Evolutionary conservation across 2,797 vertebrate species (phyloP).

Genomic region (Miichthys miiuy): DNA sequence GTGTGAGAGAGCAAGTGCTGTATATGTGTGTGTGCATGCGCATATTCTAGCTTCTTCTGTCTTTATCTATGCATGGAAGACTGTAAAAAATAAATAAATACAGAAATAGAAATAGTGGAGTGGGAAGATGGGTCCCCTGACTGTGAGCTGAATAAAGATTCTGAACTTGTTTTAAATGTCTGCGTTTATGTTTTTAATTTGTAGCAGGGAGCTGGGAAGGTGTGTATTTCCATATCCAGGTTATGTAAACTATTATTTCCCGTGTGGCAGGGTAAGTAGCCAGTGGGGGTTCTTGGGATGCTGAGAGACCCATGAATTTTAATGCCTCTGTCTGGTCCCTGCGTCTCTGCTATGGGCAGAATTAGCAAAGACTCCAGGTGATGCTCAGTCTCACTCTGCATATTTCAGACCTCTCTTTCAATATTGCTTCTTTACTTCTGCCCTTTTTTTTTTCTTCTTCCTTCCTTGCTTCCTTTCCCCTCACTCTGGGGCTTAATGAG

Average conservation of each 20-base stretch:
- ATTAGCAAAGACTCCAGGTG: constrained; percentile 66
- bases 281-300: constrained; percentile 61
- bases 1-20: constrained; percentile 16
- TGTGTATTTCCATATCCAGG: constrained; percentile 72
- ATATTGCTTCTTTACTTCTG: constrained; percentile 33
- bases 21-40: constrained; percentile 11
- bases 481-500: constrained; percentile 73
- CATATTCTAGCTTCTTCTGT: constrained; percentile 9
- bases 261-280: constrained; percentile 73
- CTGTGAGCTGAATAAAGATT: constrained; percentile 58
- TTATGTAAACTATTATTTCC: constrained; percentile 78
- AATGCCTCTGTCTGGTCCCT: constrained; percentile 56
- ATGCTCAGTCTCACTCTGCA: constrained; percentile 53
- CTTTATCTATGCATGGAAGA: constrained; percentile 36
- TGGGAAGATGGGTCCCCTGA: constrained; percentile 33
- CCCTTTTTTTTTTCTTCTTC: constrained; percentile 1
- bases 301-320: constrained; percentile 68
- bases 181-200: constrained; percentile 70
- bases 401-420: constrained; percentile 46
- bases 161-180: constrained; percentile 52
- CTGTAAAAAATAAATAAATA: background rate
- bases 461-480: constrained; percentile 14
- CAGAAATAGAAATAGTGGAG: constrained; percentile 18
- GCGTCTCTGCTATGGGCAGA: constrained; percentile 51
- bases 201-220: constrained; percentile 49